Base-by-base conservation (phyloP, 37 sponge, comb jelly and placozoan genomes). In the Theonella swinhoei region DNA sequence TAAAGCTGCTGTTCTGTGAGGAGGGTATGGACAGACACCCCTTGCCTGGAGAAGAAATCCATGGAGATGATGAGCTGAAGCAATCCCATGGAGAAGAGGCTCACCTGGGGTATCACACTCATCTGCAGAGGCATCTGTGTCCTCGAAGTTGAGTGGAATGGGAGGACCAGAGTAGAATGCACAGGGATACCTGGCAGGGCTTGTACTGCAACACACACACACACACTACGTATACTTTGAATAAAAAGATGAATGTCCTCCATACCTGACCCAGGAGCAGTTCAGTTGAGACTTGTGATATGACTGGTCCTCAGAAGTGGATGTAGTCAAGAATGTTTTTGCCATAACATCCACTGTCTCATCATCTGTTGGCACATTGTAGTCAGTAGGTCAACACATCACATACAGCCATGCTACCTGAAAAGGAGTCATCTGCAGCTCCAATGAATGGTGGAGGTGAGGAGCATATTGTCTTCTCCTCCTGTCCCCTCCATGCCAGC, bases 161-260 rank as follows among this genome's bases (percentile, higher is more conserved):
- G 92, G 92, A 33, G 88, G 88, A 23, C 92, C 84, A 37, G 42
- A 14, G 66, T 91, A 87, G 26, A 91, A 33, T 0, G 75, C 76
- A 26, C 62, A 65, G 23, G 83, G 78, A 20, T 79, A 76, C 30
- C 43, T 25, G 2, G 86, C 42, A 0, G 91, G 91, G 64, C 83
- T 81, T 23, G 81, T 31, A 29, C 88, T 88, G 36, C 28, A 64
- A 25, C 39, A 64, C 8, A 63, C 3, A 22, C 4, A 35, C n/a
- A 72, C 17, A 35, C 19, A 38, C n/a, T 33, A 14, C 9, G 14
- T 23, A 35, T 9, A 22, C 39, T 37, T 32, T 23, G 33, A 28
- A 60, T 60, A 22, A 60, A 60, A 60, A n/a, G n/a, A n/a, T n/a
- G n/a, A n/a, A n/a, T n/a, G n/a, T n/a, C 14, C 54, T 47, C 7